Conservation (phyloP, 2,797 vertebrate genomes). For the Balearica regulorum region DNA sequence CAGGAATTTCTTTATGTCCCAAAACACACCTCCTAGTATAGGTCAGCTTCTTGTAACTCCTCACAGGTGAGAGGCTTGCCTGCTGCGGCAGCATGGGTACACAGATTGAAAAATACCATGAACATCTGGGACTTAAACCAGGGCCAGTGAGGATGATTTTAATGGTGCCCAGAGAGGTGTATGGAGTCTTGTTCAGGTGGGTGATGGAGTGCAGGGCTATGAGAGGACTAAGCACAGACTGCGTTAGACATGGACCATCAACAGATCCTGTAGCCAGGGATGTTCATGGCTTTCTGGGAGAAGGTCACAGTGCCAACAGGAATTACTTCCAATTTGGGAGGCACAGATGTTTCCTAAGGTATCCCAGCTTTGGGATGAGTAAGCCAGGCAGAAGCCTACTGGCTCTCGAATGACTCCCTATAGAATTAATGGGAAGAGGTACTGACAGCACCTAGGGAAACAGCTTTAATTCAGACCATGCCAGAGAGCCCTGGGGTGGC, state of each 20-base stretch:
- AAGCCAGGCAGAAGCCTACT: not conserved
- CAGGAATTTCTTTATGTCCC: not conserved
- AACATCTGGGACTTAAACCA: not conserved
- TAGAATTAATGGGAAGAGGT: not conserved
- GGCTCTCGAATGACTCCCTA: not conserved
- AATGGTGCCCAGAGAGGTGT: not conserved
- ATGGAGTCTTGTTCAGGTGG: not conserved
- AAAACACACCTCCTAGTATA: not conserved
- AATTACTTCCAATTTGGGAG: not conserved
- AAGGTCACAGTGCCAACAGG: not conserved
- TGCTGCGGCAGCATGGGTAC: rapidly evolving
- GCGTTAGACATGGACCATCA: not conserved
- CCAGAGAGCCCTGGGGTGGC: not conserved
- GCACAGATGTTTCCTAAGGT: not conserved
- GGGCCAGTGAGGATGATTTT: not conserved
- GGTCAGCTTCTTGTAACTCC: not conserved
- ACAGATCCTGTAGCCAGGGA: not conserved
- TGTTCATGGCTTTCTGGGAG: not conserved
- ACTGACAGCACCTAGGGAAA: not conserved
- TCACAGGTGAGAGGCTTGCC: not conserved
- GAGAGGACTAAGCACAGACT: not conserved
- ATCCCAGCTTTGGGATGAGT: not conserved
- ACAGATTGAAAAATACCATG: not conserved
- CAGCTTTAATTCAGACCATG: not conserved
- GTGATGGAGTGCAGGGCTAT: not conserved